Evolutionary conservation across 2,113 vertebrate genomes (phyloP).

Genomic region (Prionailurus bengalensis): DNA sequence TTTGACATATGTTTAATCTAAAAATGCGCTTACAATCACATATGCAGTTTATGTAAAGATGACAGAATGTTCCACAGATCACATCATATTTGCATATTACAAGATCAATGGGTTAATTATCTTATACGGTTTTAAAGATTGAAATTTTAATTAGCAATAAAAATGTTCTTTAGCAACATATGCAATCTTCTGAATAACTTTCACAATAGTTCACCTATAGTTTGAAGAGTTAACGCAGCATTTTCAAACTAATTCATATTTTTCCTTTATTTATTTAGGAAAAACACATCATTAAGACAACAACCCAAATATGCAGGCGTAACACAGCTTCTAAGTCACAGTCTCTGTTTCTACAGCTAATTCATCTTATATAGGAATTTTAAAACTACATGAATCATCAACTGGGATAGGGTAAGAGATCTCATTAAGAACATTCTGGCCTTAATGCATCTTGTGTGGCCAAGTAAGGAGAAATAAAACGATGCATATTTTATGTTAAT

Average conservation of each 20-base stretch:
- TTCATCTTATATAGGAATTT: constrained; percentile 9
- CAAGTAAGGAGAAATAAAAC: background rate
- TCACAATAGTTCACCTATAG: background rate
- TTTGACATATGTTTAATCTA: background rate
- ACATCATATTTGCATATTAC: background rate
- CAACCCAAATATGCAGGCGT: background rate
- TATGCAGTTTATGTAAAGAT: background rate
- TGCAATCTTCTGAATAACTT: background rate
- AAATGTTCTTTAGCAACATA: background rate
- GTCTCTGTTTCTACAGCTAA: background rate
- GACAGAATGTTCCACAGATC: background rate
- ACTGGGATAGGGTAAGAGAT: background rate
- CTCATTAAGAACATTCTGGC: background rate
- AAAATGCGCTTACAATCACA: constrained; percentile 37
- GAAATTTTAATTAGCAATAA: background rate
- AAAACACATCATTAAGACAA: background rate
- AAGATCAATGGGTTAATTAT: background rate
- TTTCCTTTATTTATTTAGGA: background rate
- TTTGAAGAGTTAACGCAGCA: background rate
- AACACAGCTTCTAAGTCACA: background rate
- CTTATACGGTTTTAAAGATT: background rate
- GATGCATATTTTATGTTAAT: background rate
- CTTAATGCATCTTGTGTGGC: background rate
- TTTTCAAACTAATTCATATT: background rate
- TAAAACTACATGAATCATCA: background rate